Evolutionary conservation across 2,888 invertebrate species (phyloP).

Genomic region (Sinohyriopsis cumingii): DNA sequence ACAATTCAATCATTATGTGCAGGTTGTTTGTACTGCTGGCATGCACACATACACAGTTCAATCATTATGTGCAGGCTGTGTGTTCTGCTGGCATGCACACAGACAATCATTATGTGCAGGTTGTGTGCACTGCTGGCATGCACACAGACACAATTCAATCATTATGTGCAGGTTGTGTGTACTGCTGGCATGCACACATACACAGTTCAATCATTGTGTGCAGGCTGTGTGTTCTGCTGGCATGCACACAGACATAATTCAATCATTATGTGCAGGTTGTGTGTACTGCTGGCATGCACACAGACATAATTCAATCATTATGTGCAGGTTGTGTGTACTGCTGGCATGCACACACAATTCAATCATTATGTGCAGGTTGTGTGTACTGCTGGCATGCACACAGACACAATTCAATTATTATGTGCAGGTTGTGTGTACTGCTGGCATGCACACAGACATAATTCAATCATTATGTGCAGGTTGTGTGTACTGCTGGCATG

Average conservation of each 20-base stretch:
- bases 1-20: conserved; percentile 6
- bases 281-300: conserved; percentile 1
- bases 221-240: no score
- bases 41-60: conserved; percentile 7
- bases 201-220: conserved; percentile 5
- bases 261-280: no score
- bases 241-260: conserved; percentile 8
- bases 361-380: no score
- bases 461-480: conserved; percentile 6
- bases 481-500: background rate
- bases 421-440: no score
- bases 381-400: conserved; percentile 1
- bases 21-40: no score
- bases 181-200: background rate
- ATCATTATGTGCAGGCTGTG: no score
- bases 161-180: background rate
- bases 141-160: conserved; percentile 6
- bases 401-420: conserved; percentile 4
- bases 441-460: conserved; percentile 2
- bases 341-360: conserved; percentile 6
- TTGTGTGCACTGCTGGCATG: background rate
- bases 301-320: conserved; percentile 4
- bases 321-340: no score
- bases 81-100: background rate
- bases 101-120: no score